Percentiles rank a stretch among this genome's conserved stretches.
Evolutionary conservation across 2,888 invertebrate genomes (phyloP).

Genomic region (Epicampocera succincta): DNA sequence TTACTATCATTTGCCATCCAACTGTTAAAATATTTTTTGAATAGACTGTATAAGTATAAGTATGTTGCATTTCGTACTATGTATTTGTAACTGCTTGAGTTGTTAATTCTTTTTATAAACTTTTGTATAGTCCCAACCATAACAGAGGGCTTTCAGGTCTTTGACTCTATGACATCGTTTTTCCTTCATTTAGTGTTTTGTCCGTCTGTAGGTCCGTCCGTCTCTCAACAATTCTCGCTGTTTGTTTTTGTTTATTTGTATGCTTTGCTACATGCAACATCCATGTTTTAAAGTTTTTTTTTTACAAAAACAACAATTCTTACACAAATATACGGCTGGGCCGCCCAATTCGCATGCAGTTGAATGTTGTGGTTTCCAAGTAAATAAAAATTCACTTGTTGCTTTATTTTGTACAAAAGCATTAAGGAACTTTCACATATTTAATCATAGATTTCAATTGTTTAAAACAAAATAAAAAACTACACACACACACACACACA

Average conservation of each 20-base stretch:
- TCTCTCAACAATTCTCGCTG: conserved; percentile 5
- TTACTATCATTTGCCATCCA: not conserved
- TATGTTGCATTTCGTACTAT: conserved; percentile 22
- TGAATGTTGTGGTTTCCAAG: conserved; percentile 39
- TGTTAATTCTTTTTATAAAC: conserved; percentile 40
- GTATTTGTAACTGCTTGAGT: conserved; percentile 50
- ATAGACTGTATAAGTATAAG: no score
- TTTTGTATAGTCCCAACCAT: conserved; percentile 38
- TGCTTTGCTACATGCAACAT: conserved; percentile 53
- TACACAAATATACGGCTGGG: conserved; percentile 39
- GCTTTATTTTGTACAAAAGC: conserved; percentile 48
- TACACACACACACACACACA: not conserved
- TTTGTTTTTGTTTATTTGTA: conserved; percentile 41
- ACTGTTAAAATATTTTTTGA: no score
- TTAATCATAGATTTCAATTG: conserved; percentile 59
- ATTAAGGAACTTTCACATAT: conserved; percentile 58
- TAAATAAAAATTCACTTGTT: conserved; percentile 64
- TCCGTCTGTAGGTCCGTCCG: conserved; percentile 24
- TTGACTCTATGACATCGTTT: conserved; percentile 74
- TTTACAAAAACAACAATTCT: conserved; percentile 8
- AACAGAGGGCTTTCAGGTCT: conserved; percentile 71
- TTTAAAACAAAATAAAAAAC: conserved; percentile 28
- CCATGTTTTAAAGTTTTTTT: conserved; percentile 21
- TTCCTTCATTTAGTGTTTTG: conserved; percentile 31
- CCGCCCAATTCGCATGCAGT: conserved; percentile 54